Evolutionary conservation across 30 jellyfish, hydroid and myxozoan genomes (phyloP), one percentile per base, ranked within the genome.

Genomic region (Mastigias papua): DNA sequence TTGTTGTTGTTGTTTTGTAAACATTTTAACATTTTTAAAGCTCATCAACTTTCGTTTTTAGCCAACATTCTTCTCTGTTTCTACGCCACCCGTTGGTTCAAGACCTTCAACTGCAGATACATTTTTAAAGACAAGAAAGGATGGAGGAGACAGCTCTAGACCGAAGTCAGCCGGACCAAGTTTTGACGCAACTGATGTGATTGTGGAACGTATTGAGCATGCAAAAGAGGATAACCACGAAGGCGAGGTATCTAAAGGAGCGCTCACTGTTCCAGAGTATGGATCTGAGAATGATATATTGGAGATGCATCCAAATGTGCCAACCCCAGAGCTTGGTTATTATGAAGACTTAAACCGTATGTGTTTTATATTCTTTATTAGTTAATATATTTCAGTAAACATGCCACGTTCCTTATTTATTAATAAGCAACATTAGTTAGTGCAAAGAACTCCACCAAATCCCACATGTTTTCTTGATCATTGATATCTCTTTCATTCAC

Each of bases 271-370:
- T 8, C 88, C 88, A 20, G 66, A 33, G 10, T 72, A 26, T 23
- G 83, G 66, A 61, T 48, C 7, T 33, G 66, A 23, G n/a, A n/a
- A 37, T 61, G 48, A 30, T 15, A 35, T n/a, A 17, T 72, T 26
- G 31, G 86, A 28, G 26, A 69, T 34, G 77, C 92, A 49, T 30
- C 92, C 92, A 21, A 83, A 83, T 62, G 92, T 70, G 30, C 92
- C 92, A 34, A 83, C 86, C 8, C 86, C 92, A 0, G 86, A 72
- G 8, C 73, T 82, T 46, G 70, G 72, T 1, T 64, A 33, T 19
- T 23, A 35, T 63, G 82, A 64, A 22, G 73, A 64, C 27, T 10
- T 51, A 21, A 73, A 60, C 27, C 68, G 73, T 63, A 63, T 20
- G 74, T 22, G 23, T 15, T 42, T 42, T 42, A 42, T 42, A 15